phyloP scores from a whole-genome alignment of 2,113 vertebrate genomes.

The Elanus axillaris region DNA sequence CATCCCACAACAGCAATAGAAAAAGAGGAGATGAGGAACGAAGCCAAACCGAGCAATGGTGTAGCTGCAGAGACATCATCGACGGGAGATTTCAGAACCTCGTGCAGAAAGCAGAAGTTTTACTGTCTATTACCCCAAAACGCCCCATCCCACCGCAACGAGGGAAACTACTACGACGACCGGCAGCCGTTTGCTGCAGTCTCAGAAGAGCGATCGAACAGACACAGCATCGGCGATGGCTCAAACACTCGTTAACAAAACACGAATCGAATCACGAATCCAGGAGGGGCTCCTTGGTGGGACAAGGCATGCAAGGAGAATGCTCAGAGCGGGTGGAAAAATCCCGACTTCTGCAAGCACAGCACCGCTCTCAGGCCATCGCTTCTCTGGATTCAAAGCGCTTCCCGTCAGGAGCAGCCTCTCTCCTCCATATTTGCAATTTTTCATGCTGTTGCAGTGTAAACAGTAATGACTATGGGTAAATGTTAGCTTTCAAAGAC shows the following conservation, averaged over 20 bases:
- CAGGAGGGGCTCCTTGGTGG: background rate
- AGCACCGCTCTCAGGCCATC: rapidly evolving
- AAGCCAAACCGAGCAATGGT: background rate
- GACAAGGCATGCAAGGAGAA: rapidly evolving
- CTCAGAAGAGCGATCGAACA: rapidly evolving
- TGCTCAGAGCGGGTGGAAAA: rapidly evolving
- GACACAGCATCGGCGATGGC: rapidly evolving
- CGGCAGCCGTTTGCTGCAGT: background rate
- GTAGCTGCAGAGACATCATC: no score
- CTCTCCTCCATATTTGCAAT: background rate
- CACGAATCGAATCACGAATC: background rate
- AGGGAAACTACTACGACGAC: rapidly evolving
- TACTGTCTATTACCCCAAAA: background rate
- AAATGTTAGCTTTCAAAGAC: conserved; percentile 13
- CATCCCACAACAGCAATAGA: background rate
- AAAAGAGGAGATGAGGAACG: background rate
- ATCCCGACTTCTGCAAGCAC: background rate
- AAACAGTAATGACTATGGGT: background rate
- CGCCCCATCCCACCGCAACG: rapidly evolving
- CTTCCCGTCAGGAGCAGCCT: background rate
- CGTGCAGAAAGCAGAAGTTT: rapidly evolving
- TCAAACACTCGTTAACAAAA: rapidly evolving
- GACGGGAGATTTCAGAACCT: background rate
- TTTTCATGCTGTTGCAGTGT: background rate
- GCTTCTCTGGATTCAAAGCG: rapidly evolving